A percentile compares a stretch with the other conserved stretches of the same genome.
phyloP scores from a whole-genome alignment of 2,797 vertebrate species.

The Rhinoraja longicauda region DNA sequence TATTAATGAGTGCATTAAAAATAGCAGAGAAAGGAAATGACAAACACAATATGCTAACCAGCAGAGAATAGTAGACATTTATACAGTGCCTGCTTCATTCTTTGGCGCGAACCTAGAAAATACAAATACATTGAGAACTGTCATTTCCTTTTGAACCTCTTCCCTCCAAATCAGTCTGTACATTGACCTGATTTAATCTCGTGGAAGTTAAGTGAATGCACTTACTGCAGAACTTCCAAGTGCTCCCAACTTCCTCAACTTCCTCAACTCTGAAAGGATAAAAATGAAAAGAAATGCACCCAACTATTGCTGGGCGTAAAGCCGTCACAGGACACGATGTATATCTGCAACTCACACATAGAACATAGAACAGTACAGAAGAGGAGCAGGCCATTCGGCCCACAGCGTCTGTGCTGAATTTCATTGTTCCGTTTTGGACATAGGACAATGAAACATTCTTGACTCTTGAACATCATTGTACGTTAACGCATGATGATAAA shows the following conservation, averaged over 20 bases:
- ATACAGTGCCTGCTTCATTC: neutral
- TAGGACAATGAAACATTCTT: too few species aligned
- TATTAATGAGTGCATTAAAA: constrained; percentile 34
- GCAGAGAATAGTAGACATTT: neutral
- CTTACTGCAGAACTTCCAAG: neutral
- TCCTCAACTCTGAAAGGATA: neutral
- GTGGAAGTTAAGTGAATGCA: neutral
- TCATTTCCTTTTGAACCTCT: neutral
- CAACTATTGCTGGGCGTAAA: neutral
- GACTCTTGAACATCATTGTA: too few species aligned
- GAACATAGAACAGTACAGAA: too few species aligned
- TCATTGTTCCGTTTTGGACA: too few species aligned
- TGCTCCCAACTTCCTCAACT: too few species aligned
- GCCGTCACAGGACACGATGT: neutral
- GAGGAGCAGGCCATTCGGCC: too few species aligned
- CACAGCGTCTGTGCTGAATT: too few species aligned
- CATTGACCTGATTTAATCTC: neutral
- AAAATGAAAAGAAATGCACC: neutral
- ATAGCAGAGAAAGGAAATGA: constrained; percentile 21
- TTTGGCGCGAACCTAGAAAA: neutral
- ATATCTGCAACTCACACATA: too few species aligned
- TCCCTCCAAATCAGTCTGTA: neutral
- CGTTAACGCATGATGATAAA: too few species aligned
- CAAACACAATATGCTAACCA: neutral
- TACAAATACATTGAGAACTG: neutral